Conservation (phyloP, 2,113 vertebrate species). For the Antigone vipio region DNA sequence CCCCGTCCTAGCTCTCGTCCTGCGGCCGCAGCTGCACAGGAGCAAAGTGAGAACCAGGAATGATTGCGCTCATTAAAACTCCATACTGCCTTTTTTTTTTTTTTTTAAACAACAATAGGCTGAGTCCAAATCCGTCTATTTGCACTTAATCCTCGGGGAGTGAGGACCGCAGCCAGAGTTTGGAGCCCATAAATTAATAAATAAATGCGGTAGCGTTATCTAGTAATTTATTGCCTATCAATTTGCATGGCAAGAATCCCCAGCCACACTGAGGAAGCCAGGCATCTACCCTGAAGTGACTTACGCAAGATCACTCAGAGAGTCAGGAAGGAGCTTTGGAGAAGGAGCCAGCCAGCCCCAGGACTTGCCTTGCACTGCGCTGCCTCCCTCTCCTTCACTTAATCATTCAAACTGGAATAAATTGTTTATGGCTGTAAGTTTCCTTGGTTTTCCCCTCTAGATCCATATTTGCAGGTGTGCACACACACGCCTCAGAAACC, state of each 20-base stretch:
- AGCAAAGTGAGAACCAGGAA: accelerated
- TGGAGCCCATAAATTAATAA: neutral
- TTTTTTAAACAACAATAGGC: neutral
- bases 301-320: neutral
- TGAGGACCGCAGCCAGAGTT: neutral
- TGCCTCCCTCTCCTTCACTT: neutral
- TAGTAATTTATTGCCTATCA: neutral
- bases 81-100: neutral
- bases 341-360: neutral
- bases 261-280: neutral
- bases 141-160: neutral
- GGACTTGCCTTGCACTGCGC: neutral
- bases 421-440: neutral
- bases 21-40: neutral
- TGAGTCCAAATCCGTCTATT: neutral
- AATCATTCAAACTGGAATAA: neutral
- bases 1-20: neutral
- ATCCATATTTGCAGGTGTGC: neutral
- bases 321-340: neutral
- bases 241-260: neutral
- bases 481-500: neutral
- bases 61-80: neutral
- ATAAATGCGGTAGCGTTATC: neutral
- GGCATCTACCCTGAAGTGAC: neutral
- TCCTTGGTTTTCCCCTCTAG: neutral